Percentiles rank a stretch among this genome's conserved stretches.
phyloP scores from a whole-genome alignment of 2,888 invertebrate genomes.

The Marronus borbonicus region DNA sequence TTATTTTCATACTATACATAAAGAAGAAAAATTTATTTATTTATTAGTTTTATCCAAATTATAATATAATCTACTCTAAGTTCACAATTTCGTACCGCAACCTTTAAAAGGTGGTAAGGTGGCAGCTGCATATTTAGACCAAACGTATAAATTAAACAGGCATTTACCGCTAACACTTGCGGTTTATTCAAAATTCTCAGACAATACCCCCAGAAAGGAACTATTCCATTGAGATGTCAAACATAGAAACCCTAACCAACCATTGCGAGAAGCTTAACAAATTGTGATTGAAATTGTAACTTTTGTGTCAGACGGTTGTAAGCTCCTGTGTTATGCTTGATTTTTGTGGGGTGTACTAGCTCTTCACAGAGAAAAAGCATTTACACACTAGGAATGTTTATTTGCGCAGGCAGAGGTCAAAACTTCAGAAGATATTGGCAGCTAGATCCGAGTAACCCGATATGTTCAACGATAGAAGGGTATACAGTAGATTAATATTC shows the following conservation, averaged over 20 bases:
- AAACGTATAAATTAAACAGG: conserved; percentile 43
- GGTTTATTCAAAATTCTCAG: conserved; percentile 45
- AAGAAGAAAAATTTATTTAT: too few species aligned
- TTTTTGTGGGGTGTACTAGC: conserved; percentile 56
- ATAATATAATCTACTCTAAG: too few species aligned
- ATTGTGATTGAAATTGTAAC: conserved; percentile 58
- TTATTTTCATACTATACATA: too few species aligned
- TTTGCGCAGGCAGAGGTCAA: neutral
- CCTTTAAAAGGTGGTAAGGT: neutral
- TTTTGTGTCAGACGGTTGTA: conserved; percentile 58
- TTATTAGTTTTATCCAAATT: too few species aligned
- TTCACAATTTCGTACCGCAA: too few species aligned
- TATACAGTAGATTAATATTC: neutral
- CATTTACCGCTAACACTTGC: conserved; percentile 45
- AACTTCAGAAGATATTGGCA: too few species aligned
- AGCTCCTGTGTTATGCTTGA: conserved; percentile 55
- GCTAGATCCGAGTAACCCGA: too few species aligned
- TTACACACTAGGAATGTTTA: neutral
- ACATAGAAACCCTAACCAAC: conserved; percentile 49
- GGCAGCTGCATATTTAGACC: conserved; percentile 40
- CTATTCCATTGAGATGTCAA: conserved; percentile 52
- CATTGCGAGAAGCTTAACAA: conserved; percentile 56
- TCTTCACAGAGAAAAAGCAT: conserved; percentile 37
- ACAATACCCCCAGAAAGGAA: conserved; percentile 43
- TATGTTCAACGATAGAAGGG: neutral